Conservation (phyloP, 2,797 vertebrate genomes). For the Lates japonicus region DNA sequence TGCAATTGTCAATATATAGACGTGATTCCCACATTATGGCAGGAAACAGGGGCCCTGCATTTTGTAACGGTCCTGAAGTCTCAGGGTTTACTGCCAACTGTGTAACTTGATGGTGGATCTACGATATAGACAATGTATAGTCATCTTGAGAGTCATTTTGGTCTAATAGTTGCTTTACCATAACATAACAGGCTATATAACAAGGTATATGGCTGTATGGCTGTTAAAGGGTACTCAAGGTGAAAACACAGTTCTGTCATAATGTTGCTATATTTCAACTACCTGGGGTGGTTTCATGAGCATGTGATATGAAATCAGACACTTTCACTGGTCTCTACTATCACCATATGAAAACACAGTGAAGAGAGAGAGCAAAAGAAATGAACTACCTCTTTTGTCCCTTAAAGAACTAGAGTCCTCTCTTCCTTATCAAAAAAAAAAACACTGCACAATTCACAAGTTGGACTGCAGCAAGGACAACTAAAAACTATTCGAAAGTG, state of each 20-base stretch:
- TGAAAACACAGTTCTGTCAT: conserved; percentile 17
- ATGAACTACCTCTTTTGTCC: background rate
- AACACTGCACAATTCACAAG: background rate
- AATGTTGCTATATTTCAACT: conserved; percentile 13
- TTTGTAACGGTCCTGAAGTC: background rate
- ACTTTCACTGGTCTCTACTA: background rate
- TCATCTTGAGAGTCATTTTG: conserved; percentile 24
- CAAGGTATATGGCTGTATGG: conserved; percentile 1
- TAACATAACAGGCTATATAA: conserved; percentile 1
- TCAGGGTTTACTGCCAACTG: background rate
- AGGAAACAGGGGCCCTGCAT: background rate
- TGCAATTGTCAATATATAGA: background rate
- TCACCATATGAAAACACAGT: no score
- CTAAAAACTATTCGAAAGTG: conserved; percentile 4
- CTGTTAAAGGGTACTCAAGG: conserved; percentile 10
- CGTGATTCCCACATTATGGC: conserved; percentile 5
- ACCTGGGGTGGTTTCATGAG: conserved; percentile 23
- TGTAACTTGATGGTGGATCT: background rate
- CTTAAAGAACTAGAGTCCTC: background rate
- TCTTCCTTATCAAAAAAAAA: conserved; percentile 15
- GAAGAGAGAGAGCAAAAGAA: background rate
- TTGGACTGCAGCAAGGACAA: conserved; percentile 24
- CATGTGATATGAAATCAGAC: conserved; percentile 10
- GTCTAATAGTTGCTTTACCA: background rate
- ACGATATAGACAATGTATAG: background rate